Base-by-base conservation (phyloP, 92 coral and sea anemone species). In the Porites divaricata region DNA sequence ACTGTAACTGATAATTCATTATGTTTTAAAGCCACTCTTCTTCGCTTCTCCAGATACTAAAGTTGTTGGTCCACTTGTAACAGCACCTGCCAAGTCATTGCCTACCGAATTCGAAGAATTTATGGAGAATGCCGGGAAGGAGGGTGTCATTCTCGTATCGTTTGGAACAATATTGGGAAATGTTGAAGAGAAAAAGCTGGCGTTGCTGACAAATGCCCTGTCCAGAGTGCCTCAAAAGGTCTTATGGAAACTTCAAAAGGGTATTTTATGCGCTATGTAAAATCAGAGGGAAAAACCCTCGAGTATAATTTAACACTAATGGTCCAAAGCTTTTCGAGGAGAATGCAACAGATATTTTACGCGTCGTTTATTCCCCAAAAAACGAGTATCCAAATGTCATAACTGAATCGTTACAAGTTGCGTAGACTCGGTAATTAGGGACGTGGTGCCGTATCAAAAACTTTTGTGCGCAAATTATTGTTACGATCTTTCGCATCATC, bases 101-200 rank as follows among this genome's bases (percentile, higher is more conserved):
- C 77, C 88, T 2, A 76, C 57, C 45, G 91, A 88, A 9, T 73
- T 88, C 1, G 84, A 83, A 35, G 65, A 67, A 48, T 88, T 88
- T 64, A 69, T 83, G 53, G 14, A 41, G 59, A 69, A 67, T 26
- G 70, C 91, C 77, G 91, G 91, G 4, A 84, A 88, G 35, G n/a
- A 83, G 3, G 90, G 90, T 5, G 82, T 87, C 9, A 87, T 87
- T 25, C 77, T 87, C 15, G 87, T 87, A 10, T 74, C 91, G 7
- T 88, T 88, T 83, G 91, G 91, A 14, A 68, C 91, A 1, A 73
- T 84, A 67, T 68, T 89, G 23, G 85, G 69, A 17, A 74, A 79
- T 13, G 61, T 90, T 69, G 72, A 65, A 62, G 88, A 87, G 13
- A 64, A 50, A 16, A 68, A 62, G 14, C 59, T 82, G 41, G 78